Evolutionary conservation across 2,888 invertebrate species (phyloP), one percentile per base, ranked within the genome.

Genomic region (Tinea trinotella): DNA sequence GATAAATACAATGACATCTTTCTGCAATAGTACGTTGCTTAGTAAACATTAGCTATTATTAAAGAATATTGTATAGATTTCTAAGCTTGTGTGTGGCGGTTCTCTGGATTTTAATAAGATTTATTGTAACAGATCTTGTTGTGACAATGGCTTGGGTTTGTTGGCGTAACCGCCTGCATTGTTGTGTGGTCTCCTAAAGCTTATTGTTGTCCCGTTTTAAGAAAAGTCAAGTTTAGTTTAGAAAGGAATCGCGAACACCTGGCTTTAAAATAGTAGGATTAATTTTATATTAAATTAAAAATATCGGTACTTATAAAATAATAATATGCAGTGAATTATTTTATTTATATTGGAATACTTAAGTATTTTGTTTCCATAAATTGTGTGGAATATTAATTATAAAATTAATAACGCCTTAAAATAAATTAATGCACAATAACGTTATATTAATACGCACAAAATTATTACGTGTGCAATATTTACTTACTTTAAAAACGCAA

Each of bases 81-180:
- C 17, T 24, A 40, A 22, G 12, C 12, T 2, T 24, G 50, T 50
- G 50, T 50, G 50, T 50, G 50, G 50, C 50, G 24, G 48, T 48
- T 54, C 34, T 30, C 48, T 22, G 52, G 71, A 69, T 68, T 76
- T 72, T 84, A 83, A 84, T 84, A 84, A 84, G 84, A 84, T 85
- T 85, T 85, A 85, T 85, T 84, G 84, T 82, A 82, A 83, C 82
- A 70, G 84, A 85, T 85, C 84, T 72, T 85, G 84, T 85, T 85
- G 80, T 85, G 84, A 84, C 82, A 83, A 84, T 78, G 63, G 76
- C 62, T 64, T 63, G 59, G 62, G 63, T 65, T 74, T 71, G 71
- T 74, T 73, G 68, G 70, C 72, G 79, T 71, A 74, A 79, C 74
- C 67, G 69, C 72, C 62, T 66, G 64, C 67, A 72, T 74, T 84